These are phyloP conservation scores for Lithosia quadra DNA, from an alignment of 2,888 invertebrate species.

Conservation along the genomic window DNA sequence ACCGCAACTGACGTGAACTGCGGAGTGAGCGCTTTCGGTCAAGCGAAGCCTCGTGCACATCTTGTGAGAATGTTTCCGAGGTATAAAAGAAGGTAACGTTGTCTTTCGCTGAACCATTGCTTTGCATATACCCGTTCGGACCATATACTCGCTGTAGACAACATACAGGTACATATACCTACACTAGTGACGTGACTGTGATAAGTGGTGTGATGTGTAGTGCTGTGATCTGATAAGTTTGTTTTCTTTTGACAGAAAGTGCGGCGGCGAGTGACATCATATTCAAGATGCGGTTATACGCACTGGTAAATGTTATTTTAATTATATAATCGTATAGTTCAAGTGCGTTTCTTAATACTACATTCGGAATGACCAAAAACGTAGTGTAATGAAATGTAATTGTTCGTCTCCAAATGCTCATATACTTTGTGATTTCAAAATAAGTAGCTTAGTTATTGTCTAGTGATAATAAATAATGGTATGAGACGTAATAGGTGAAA, in stretches of 20 bases:
- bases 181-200: constrained; percentile 53
- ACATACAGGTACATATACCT: constrained; percentile 57
- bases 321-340: constrained; percentile 41
- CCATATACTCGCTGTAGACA: constrained; percentile 58
- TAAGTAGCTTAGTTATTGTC: background rate
- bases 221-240: constrained; percentile 65
- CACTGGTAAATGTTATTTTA: constrained; percentile 69
- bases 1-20: constrained; percentile 49
- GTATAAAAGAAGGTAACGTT: constrained; percentile 83
- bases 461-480: background rate
- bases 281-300: constrained; percentile 77
- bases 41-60: constrained; percentile 73
- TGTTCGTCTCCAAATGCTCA: background rate
- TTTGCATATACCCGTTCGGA: constrained; percentile 68
- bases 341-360: constrained; percentile 42
- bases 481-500: background rate
- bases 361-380: constrained; percentile 8
- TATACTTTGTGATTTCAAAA: background rate
- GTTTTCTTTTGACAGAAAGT: constrained; percentile 83
- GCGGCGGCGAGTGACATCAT: constrained; percentile 59
- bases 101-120: constrained; percentile 81
- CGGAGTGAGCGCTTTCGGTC: constrained; percentile 71
- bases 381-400: background rate
- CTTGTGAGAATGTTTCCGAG: constrained; percentile 82
- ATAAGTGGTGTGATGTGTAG: constrained; percentile 50